phyloP scores from a whole-genome alignment of 2,888 invertebrate genomes.

The Pterostichus niger region DNA sequence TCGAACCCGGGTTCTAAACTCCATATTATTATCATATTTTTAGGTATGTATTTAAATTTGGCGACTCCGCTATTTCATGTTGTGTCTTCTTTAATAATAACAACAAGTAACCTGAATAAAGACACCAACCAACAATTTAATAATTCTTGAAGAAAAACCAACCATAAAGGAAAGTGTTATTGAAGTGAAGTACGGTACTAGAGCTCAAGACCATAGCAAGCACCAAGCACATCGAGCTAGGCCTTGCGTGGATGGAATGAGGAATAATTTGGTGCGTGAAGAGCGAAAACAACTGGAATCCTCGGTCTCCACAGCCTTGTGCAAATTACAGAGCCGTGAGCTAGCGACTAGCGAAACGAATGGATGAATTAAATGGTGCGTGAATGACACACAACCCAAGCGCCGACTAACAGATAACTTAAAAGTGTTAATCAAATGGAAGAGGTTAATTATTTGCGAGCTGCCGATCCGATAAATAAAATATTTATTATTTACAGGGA shows the following conservation, averaged over 20 bases:
- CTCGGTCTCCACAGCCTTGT: background rate
- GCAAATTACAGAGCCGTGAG: constrained; percentile 17
- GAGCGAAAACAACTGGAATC: constrained; percentile 11
- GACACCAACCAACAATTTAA: background rate
- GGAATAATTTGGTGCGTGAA: constrained; percentile 18
- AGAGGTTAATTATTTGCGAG: constrained; percentile 36
- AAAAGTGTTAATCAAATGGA: constrained; percentile 38
- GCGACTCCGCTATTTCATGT: too few relatives aligned
- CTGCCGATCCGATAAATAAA: background rate
- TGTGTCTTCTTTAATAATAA: too few relatives aligned
- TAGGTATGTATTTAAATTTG: too few relatives aligned
- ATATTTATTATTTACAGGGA: background rate
- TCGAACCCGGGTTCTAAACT: too few relatives aligned
- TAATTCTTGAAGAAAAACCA: background rate
- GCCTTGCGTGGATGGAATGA: background rate
- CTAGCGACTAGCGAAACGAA: constrained; percentile 12
- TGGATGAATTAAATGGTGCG: constrained; percentile 41
- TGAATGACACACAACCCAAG: constrained; percentile 20
- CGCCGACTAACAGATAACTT: constrained; percentile 14
- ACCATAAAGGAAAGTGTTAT: constrained; percentile 2
- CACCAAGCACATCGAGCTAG: background rate
- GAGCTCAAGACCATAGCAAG: background rate
- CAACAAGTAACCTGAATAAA: too few relatives aligned
- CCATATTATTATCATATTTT: too few relatives aligned
- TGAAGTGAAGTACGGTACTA: background rate